A percentile compares a stretch with the other conserved stretches of the same genome.
phyloP scores from a whole-genome alignment of 1,140 invertebrate species.

The Apocrypta bakeri region DNA sequence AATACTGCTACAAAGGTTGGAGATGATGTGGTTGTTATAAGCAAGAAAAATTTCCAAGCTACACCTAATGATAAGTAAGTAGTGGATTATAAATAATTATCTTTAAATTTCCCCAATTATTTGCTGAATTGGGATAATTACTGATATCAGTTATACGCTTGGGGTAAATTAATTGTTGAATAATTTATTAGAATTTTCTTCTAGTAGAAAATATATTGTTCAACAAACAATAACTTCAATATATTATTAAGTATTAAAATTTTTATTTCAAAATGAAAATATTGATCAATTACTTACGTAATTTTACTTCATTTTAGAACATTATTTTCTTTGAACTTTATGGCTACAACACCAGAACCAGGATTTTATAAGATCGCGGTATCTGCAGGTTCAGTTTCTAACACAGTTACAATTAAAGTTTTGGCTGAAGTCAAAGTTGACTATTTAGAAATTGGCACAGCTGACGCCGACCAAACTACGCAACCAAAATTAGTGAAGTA shows the following conservation, averaged over 20 bases:
- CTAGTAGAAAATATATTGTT: constrained; percentile 45
- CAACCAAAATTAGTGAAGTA: constrained; percentile 84
- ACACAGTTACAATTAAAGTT: constrained; percentile 84
- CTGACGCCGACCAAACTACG: constrained; percentile 90
- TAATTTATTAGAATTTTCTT: constrained; percentile 41
- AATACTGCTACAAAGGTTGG: constrained; percentile 83
- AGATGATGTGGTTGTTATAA: constrained; percentile 86
- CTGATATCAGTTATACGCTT: constrained; percentile 70
- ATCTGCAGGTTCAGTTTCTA: constrained; percentile 78
- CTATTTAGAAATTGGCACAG: constrained; percentile 90
- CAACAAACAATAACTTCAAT: constrained; percentile 56
- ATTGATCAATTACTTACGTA: constrained; percentile 3
- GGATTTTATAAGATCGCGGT: constrained; percentile 90
- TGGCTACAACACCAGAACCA: constrained; percentile 84
- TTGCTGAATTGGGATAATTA: constrained; percentile 63
- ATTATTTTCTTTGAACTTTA: constrained; percentile 87
- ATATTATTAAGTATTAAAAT: constrained; percentile 16
- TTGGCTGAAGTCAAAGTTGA: constrained; percentile 84
- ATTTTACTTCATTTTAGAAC: constrained; percentile 70
- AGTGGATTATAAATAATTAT: constrained; percentile 28
- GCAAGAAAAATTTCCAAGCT: constrained; percentile 77
- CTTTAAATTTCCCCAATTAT: constrained; percentile 64
- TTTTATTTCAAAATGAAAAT: constrained; percentile 14
- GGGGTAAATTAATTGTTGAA: constrained; percentile 67
- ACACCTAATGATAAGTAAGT: constrained; percentile 77